Evolutionary conservation across 2,113 vertebrate species (phyloP), one percentile per base, ranked within the genome.

Genomic region (Tragelaphus imberbis): DNA sequence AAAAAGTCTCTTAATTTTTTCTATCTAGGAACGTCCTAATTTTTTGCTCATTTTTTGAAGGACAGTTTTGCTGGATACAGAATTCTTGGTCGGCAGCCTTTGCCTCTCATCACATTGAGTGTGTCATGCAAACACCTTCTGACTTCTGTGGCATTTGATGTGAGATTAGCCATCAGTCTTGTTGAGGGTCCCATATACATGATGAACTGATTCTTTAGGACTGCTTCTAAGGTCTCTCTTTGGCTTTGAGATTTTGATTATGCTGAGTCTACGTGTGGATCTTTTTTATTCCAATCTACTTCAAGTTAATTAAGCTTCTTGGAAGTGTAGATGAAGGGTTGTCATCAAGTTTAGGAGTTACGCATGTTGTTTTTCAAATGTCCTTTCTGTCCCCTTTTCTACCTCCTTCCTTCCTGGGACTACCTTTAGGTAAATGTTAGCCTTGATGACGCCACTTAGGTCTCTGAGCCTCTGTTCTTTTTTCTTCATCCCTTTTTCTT

Each of bases 341-440:
- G 86, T 55, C 6, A 7, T 58, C 56, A n/a, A 23, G 19, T 84
- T 56, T 51, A 53, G 47, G 49, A 17, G 33, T 53, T 51, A 40
- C n/a, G 63, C 3, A 6, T 12, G 7, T 33, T 87, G 12, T 28
- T 84, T 82, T 75, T 56, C 28, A 49, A 36, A 15, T 28, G 14
- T 44, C 55, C 30, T 61, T 87, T 68, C 30, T 53, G 21, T 53
- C 9, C 27, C 28, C n/a, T 61, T n/a, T 4, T 33, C 30, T 21
- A 15, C 30, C 33, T 85, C 28, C 56, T 44, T 51, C 47, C 33
- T n/a, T 36, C 5, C 86, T 33, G 47, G 30, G 36, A 33, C 10
- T 6, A n/a, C 25, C 4, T 3, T 7, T 11, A 23, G 0, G 3
- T 7, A 10, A 27, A 40, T 8, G 3, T 10, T 12, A 2, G 21